Evolutionary conservation across 1,140 invertebrate species (phyloP).

Genomic region (Brachionus manjavacas): DNA sequence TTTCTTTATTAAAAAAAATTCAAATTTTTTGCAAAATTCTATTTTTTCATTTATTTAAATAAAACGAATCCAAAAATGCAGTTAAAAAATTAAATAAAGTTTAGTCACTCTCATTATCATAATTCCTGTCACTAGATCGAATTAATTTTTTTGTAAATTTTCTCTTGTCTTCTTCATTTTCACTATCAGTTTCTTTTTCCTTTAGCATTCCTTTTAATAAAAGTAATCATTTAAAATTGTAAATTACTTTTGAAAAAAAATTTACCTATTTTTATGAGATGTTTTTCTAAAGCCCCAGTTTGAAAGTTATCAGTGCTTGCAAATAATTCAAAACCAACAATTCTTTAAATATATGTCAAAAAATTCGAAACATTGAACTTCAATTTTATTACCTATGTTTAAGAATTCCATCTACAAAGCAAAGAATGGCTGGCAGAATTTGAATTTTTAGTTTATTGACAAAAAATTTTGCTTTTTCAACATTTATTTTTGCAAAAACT

Average conservation of each 20-base stretch:
- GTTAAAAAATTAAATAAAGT: neutral
- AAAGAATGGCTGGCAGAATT: slow-evolving; percentile 53
- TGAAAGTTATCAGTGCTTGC: slow-evolving; percentile 52
- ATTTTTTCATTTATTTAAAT: neutral
- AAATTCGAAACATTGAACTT: neutral
- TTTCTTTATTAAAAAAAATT: too few relatives aligned
- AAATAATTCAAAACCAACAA: slow-evolving; percentile 54
- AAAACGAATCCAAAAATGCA: neutral
- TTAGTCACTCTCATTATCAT: neutral
- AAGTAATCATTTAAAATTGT: neutral
- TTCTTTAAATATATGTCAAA: slow-evolving; percentile 46
- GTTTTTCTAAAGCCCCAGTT: slow-evolving; percentile 48
- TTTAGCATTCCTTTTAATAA: neutral
- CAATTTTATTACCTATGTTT: slow-evolving; percentile 49
- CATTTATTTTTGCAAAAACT: slow-evolving; percentile 54
- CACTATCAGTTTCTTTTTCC: neutral
- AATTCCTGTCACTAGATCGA: neutral
- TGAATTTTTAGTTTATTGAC: slow-evolving; percentile 53
- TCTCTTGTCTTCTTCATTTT: neutral
- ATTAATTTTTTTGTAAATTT: neutral
- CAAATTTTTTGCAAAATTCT: neutral
- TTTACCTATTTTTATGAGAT: slow-evolving; percentile 50
- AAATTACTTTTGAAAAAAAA: neutral
- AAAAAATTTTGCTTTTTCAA: slow-evolving; percentile 53
- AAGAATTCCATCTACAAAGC: slow-evolving; percentile 53